Conservation (phyloP, 2,113 vertebrate genomes). For the Ciconia boyciana region DNA sequence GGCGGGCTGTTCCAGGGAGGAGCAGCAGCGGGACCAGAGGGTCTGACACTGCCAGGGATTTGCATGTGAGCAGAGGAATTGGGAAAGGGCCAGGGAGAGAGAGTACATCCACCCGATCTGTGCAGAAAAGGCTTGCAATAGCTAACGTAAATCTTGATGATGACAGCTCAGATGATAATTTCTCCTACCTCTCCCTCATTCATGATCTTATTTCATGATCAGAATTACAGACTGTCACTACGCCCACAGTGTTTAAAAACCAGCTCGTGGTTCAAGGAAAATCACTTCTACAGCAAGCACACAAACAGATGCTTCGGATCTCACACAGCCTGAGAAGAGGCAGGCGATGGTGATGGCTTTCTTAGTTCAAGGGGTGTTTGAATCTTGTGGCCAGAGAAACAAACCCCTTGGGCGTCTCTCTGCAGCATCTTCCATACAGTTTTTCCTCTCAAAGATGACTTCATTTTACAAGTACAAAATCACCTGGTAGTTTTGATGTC, state of each 20-base stretch:
- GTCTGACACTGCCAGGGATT: neutral
- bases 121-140: neutral
- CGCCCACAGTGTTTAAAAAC: slow-evolving; percentile 7
- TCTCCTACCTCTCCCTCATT: neutral
- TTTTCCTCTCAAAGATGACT: neutral
- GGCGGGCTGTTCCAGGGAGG: neutral
- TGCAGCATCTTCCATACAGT: neutral
- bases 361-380: neutral
- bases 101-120: neutral
- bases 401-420: neutral
- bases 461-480: neutral
- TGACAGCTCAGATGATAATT: neutral
- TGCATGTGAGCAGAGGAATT: accelerated
- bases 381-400: neutral
- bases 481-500: neutral
- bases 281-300: neutral
- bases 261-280: slow-evolving; percentile 47
- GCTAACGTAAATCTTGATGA: neutral
- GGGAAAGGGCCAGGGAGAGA: neutral
- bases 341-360: neutral
- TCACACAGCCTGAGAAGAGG: neutral
- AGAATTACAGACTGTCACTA: slow-evolving; percentile 17
- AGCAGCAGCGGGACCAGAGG: neutral
- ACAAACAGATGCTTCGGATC: neutral
- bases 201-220: neutral